Percentiles rank a stretch among this genome's conserved stretches.
phyloP scores from a whole-genome alignment of 2,888 invertebrate species.

The Morpho deidamia region DNA sequence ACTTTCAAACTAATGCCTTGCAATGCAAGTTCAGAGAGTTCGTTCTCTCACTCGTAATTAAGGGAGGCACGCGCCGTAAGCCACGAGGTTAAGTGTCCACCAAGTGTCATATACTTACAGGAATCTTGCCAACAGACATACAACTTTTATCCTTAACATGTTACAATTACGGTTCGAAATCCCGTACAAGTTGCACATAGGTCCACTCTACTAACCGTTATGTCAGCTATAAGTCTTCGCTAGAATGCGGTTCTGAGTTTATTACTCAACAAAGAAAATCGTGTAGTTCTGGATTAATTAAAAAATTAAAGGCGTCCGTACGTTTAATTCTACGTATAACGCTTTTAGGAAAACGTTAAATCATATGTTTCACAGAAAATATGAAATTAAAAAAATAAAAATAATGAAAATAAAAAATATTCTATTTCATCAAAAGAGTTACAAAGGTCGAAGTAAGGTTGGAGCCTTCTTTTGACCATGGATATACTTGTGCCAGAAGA shows the following conservation, averaged over 20 bases:
- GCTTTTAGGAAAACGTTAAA: too few relatives aligned
- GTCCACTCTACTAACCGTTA: slow-evolving; percentile 20
- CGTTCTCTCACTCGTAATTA: slow-evolving; percentile 22
- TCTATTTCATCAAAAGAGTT: too few relatives aligned
- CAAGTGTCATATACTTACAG: slow-evolving; percentile 19
- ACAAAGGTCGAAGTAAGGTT: too few relatives aligned
- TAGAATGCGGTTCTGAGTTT: slow-evolving; percentile 16
- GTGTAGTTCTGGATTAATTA: slow-evolving; percentile 4
- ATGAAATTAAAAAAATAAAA: too few relatives aligned
- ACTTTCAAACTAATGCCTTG: too few relatives aligned
- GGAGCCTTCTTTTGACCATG: too few relatives aligned
- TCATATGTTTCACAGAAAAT: too few relatives aligned
- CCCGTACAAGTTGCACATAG: neutral
- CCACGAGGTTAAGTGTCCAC: slow-evolving; percentile 26
- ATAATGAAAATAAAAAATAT: too few relatives aligned
- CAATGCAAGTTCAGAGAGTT: slow-evolving; percentile 24
- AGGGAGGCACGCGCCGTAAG: slow-evolving; percentile 24
- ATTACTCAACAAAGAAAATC: slow-evolving; percentile 11
- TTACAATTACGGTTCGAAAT: neutral
- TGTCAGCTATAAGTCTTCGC: slow-evolving; percentile 21
- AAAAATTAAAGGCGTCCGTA: neutral
- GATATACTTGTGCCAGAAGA: too few relatives aligned
- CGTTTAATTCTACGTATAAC: too few relatives aligned
- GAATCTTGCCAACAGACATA: slow-evolving; percentile 10
- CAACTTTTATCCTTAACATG: slow-evolving; percentile 7